Evolutionary conservation across 2,888 invertebrate genomes (phyloP).

Genomic region (Drosophila greeni): DNA sequence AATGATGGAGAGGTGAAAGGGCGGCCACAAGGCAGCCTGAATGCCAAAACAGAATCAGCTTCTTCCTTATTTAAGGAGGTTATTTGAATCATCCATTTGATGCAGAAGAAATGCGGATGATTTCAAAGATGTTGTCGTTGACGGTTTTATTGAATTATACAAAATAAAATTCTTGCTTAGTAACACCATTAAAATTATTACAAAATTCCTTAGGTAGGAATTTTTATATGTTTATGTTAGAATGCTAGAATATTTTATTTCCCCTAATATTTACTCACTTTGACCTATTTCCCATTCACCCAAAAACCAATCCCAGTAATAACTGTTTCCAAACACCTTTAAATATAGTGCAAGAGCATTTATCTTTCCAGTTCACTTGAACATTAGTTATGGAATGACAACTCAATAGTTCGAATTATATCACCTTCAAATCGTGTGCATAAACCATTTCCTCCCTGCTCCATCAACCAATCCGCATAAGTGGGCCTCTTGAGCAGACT

Average conservation of each 20-base stretch:
- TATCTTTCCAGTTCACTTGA: conserved; percentile 2
- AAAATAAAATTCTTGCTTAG: background rate
- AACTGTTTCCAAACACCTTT: background rate
- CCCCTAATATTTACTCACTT: background rate
- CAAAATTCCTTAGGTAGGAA: background rate
- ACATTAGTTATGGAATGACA: conserved; percentile 8
- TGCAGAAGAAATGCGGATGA: background rate
- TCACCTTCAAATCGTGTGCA: conserved; percentile 26
- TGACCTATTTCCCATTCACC: background rate
- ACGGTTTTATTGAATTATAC: background rate
- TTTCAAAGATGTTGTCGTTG: background rate
- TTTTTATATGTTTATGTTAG: no score
- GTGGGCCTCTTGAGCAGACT: conserved; percentile 14
- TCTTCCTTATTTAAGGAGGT: conserved; percentile 15
- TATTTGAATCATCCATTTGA: conserved; percentile 5
- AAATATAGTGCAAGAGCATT: background rate
- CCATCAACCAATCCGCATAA: conserved; percentile 18
- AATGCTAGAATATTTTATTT: no score
- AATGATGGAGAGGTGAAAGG: conserved; percentile 1
- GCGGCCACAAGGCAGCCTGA: background rate
- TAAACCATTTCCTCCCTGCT: conserved; percentile 2
- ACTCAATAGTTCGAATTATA: conserved; percentile 19
- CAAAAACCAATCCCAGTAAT: background rate
- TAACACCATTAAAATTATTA: background rate
- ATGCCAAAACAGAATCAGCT: conserved; percentile 13